Base-by-base conservation (phyloP, 30 jellyfish, hydroid and myxozoan species). In the Aurelia coerulea region DNA sequence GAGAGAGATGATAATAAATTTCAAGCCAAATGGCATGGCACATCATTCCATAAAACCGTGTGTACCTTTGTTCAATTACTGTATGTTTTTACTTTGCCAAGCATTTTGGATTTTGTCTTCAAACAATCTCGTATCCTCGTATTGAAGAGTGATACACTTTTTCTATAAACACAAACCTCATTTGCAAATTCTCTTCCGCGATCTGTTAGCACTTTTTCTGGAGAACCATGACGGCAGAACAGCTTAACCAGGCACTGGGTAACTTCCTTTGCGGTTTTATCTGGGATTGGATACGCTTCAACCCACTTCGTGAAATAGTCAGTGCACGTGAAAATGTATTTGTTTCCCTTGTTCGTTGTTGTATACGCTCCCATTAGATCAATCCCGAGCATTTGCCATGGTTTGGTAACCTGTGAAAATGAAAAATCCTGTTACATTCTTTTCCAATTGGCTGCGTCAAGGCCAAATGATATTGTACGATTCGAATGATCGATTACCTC, bases 301-400 rank as follows among this genome's bases (percentile, higher is more conserved):
- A 34, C 79, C 89, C 79, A 79, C 35, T 79, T 79, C 14, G 89
- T 79, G 65, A 79, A 79, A 65, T 62, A 79, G 42, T 59, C 79
- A 11, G 89, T 63, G 32, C 66, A 39, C 29, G 79, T 79, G 63
- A 79, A 62, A 46, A 79, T 62, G 51, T 79, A 79, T 10, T 16
- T 63, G 79, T 60, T 60, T 46, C 89, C 89, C 10, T 65, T 79
- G 15, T 5, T 34, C 14, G 78, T 60, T 60, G 0, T 67, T 17
- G 29, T 35, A 10, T 14, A 35, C 15, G 54, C 60, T n/a, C 78
- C 50, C 29, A 35, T 67, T 23, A 35, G 51, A 10, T 67, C 78
- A 34, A 67, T 67, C 10, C 78, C 78, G 14, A 67, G 41, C 78
- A 65, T 79, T 35, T 79, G 68, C 68, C 69, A 60, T 10, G 89